Base-by-base conservation (phyloP, 2,797 vertebrate genomes). In the Sus cebifrons region DNA sequence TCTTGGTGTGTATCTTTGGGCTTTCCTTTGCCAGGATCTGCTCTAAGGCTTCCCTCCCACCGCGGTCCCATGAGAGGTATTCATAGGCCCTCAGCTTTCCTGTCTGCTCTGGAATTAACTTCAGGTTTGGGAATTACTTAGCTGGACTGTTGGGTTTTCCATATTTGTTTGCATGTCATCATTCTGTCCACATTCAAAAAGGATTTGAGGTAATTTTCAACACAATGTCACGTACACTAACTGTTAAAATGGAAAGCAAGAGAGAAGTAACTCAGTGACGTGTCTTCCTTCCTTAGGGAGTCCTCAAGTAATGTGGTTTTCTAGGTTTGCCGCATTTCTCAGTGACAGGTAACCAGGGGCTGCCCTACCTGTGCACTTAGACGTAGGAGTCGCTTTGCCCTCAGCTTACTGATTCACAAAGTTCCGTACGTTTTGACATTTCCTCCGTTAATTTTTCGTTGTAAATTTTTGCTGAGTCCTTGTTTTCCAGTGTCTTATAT, bases 71-170 rank as follows among this genome's bases (percentile, higher is more conserved):
- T 0, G 3, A 4, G 3, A 14, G 73, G 40, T 13, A 0, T 6
- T 1, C 32, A 4, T 8, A 7, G 20, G 17, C 11, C 10, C 16
- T 21, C 17, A 0, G 1, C 7, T 25, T 6, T 0, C 27, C 1
- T 2, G 14, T 49, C 21, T 14, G 21, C 10, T 6, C 32, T 7
- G 86, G 68, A 14, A 11, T 56, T 21, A 12, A 12, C 56, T 18
- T 17, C 40, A 10, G 17, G 18, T 36, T 27, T 36, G 8, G 32
- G 6, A 18, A 18, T 64, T 7, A 13, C 82, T 27, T 8, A 25
- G 29, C 89, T 8, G 1, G 49, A 73, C 60, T 49, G 32, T 70
- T 1, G 15, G 9, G 16, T 4, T 75, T 40, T 75, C 54, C 20
- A 0, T 52, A 6, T 32, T 65, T 44, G 16, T 68, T 18, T 67